phyloP scores from a whole-genome alignment of 2,113 vertebrate genomes.

The Muntiacus muntjak region DNA sequence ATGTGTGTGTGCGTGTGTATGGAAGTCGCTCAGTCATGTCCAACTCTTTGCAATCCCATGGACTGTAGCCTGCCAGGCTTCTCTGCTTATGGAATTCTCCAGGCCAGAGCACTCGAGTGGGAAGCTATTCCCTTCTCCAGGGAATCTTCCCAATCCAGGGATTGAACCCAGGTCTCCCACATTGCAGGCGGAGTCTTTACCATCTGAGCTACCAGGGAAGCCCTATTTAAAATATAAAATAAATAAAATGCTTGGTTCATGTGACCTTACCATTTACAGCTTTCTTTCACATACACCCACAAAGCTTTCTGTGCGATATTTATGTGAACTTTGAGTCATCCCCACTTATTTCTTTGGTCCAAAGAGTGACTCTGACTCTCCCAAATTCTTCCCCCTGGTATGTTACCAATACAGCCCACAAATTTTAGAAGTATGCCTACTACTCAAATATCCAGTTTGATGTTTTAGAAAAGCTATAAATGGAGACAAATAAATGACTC shows the following conservation, averaged over 20 bases:
- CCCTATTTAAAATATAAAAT: neutral
- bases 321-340: slow-evolving; percentile 30
- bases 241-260: neutral
- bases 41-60: neutral
- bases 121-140: neutral
- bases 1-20: neutral
- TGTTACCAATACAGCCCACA: slow-evolving; percentile 32
- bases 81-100: neutral
- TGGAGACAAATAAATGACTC: neutral
- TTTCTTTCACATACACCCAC: neutral
- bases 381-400: slow-evolving; percentile 28
- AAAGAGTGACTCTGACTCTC: neutral
- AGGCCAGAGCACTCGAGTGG: neutral
- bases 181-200: neutral
- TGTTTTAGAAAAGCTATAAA: slow-evolving; percentile 40
- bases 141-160: neutral
- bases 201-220: neutral
- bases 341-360: neutral
- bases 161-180: neutral
- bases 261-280: neutral
- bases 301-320: neutral
- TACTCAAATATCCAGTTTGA: slow-evolving; percentile 25
- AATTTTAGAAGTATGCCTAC: slow-evolving; percentile 45
- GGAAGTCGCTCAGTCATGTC: neutral
- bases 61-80: neutral